These are phyloP conservation scores for Drosophila mettleri DNA, from an alignment of 2,888 invertebrate species.

Conservation along the genomic window DNA sequence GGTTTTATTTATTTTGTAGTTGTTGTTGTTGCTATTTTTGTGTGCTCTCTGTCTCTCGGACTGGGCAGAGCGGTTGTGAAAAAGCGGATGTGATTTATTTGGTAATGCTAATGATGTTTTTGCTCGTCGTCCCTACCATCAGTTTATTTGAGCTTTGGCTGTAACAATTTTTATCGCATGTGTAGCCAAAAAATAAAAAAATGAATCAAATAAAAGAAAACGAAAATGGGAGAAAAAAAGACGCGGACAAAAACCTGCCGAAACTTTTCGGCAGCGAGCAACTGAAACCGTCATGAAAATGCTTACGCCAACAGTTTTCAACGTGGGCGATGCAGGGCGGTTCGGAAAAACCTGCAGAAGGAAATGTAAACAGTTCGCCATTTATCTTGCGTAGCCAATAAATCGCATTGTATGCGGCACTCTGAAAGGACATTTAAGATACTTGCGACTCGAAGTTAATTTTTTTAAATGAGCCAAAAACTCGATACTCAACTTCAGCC, in stretches of 20 bases:
- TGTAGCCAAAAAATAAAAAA: slow-evolving; percentile 61
- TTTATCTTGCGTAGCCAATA: slow-evolving; percentile 77
- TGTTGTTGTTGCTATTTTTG: slow-evolving; percentile 23
- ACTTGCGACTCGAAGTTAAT: slow-evolving; percentile 63
- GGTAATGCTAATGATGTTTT: slow-evolving; percentile 82
- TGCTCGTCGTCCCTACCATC: slow-evolving; percentile 68
- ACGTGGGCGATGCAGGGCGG: slow-evolving; percentile 13
- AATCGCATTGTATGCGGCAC: slow-evolving; percentile 65
- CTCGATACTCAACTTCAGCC: slow-evolving; percentile 33
- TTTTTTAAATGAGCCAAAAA: slow-evolving; percentile 73
- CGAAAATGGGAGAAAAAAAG: slow-evolving; percentile 9
- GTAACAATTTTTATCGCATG: slow-evolving; percentile 78
- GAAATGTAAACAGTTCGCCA: slow-evolving; percentile 79
- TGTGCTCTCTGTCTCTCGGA: slow-evolving; percentile 44
- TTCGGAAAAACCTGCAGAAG: slow-evolving; percentile 43
- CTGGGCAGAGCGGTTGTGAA: slow-evolving; percentile 74
- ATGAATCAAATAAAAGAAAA: slow-evolving; percentile 18
- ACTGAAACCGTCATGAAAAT: slow-evolving; percentile 71
- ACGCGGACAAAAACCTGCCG: slow-evolving; percentile 64
- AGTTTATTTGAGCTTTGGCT: slow-evolving; percentile 75
- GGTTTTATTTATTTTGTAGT: slow-evolving; percentile 31
- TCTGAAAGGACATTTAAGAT: slow-evolving; percentile 51
- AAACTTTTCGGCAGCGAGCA: slow-evolving; percentile 60
- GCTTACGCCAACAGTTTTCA: slow-evolving; percentile 71
- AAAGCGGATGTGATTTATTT: slow-evolving; percentile 83